Evolutionary conservation across 2,113 vertebrate species (phyloP), one percentile per base, ranked within the genome.

Genomic region (Rousettus leschenaultii): DNA sequence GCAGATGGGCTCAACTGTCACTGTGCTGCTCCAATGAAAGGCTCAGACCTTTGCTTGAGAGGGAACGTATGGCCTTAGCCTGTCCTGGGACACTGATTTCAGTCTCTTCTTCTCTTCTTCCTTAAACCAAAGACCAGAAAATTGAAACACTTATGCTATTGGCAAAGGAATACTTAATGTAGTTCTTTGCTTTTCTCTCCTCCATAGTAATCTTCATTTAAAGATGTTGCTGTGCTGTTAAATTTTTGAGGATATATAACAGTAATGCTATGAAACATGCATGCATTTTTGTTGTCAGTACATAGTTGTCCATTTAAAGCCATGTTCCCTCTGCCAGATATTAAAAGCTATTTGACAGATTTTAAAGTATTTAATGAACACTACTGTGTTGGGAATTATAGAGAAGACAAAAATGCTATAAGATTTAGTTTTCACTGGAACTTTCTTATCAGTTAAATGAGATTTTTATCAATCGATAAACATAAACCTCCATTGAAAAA

Each of bases 301-400:
- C 98, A 98, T 98, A 98, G 98, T 98, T 97, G 98, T 99, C 99
- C 99, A 99, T 98, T 98, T 98, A 99, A 99, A 99, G 99, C 99
- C 99, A 99, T 98, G 99, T 99, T 99, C 99, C 99, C 99, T 99
- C 99, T 98, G 98, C 98, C 98, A 65, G 82, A 57, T 89, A 75
- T 40, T 59, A 55, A 65, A 93, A 59, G 55, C 91, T 48, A 1
- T 3, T 80, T 90, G 94, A 97, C 77, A 70, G 65, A 73, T 87
- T 86, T 73, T 73, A 38, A 59, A 78, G 35, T 48, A 55, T 85
- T 71, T 92, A 68, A 78, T 73, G 48, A 95, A 40, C 28, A 45
- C 1, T 73, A 63, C 71, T 63, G 21, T 84, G 70, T 73, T 59
- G 90, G 74, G 83, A 48, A 51, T 85, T 65, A 66, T 4, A 65